Base-by-base conservation (phyloP, 2,113 vertebrate species). In the Heterotis niloticus region DNA sequence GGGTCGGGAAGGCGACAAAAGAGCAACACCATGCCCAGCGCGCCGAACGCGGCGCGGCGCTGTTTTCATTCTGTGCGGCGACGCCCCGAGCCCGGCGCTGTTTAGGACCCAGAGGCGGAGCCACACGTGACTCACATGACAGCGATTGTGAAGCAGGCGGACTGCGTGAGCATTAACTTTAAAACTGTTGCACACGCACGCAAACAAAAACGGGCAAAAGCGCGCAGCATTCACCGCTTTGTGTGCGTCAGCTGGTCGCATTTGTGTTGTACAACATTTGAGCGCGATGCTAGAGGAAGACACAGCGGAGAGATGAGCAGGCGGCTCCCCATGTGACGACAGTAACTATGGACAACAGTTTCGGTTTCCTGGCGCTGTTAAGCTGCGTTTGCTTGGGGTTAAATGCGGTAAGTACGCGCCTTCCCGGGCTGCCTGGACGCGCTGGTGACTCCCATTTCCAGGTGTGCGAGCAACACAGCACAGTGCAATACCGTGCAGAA, bases 51-150 rank as follows among this genome's bases (percentile, higher is more conserved):
- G 59, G 10, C 59, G 59, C 59, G 59, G 59, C 20, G 59, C 13
- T 4, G 59, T 62, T 11, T 9, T 11, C 20, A 62, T 3, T 11
- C 14, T 62, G 12, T 9, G 57, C 11, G 10, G 3, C 34, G 4
- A 17, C 20, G 12, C 5, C 20, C 20, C 12, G 20, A 62, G 18
- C 18, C 5, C 0, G 54, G 0, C 73, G 28, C 82, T 0, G 20
- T 86, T 87, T 90, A 89, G 87, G 90, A 91, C 89, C 89, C 84
- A 0, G 88, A n/a, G 1, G 77, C 56, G 0, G 0, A 5, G 64
- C 24, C 4, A 0, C 18, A 34, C 64, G 76, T 64, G 10, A 34
- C 26, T 89, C 91, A 92, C 88, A 82, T 92, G 89, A 88, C 44
- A 0, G 17, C 5, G 67, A 18, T 74, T 64, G 77, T 54, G 16